Conservation (phyloP, 2,888 invertebrate genomes). For the Cephus nigrinus region DNA sequence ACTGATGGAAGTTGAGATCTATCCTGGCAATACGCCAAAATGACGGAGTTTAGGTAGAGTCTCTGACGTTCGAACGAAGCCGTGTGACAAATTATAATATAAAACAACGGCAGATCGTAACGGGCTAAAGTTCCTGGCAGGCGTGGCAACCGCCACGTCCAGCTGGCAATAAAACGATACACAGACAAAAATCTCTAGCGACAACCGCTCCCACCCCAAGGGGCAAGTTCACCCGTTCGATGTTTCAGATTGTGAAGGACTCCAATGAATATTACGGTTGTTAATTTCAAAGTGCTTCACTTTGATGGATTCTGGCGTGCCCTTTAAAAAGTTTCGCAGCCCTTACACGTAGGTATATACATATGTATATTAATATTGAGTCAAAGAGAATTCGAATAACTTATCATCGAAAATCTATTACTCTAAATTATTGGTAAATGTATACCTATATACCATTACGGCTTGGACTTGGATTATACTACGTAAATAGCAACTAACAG, state of each 20-base stretch:
- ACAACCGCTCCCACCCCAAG: not conserved
- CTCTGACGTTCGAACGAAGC: conserved; percentile 10
- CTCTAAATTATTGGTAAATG: not conserved
- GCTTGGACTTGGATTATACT: too few species aligned
- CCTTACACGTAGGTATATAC: not conserved
- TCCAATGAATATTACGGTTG: not conserved
- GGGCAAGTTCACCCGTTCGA: not conserved
- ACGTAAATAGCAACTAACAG: not conserved
- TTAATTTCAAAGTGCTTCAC: not conserved
- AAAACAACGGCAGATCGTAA: conserved; percentile 31
- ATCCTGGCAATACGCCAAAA: conserved; percentile 25
- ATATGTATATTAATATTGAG: not conserved
- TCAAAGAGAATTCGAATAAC: not conserved
- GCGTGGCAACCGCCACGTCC: conserved; percentile 15
- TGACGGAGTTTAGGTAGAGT: not conserved
- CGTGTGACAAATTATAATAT: conserved; percentile 37
- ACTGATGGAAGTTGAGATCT: conserved; percentile 16
- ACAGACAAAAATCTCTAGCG: not conserved
- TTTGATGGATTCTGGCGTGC: not conserved
- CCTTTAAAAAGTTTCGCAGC: not conserved
- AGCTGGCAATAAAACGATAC: conserved; percentile 37
- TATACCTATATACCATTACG: not conserved
- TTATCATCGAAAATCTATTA: not conserved
- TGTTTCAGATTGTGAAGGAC: not conserved
- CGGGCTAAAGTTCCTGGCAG: conserved; percentile 12